A percentile compares a stretch with the other conserved stretches of the same genome.
phyloP scores from a whole-genome alignment of 2,888 invertebrate species.

The Diaphora mendica region DNA sequence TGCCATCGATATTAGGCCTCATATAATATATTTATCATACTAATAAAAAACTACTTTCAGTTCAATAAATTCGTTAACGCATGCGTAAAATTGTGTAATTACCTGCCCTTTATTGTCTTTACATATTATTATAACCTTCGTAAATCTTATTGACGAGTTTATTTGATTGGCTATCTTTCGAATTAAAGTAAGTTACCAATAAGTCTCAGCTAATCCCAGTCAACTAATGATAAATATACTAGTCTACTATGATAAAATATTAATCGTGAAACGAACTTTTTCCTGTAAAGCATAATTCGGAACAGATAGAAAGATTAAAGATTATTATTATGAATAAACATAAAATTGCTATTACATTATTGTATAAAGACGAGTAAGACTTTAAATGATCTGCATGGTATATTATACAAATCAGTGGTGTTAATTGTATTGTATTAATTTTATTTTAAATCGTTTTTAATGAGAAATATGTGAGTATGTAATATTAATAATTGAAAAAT shows the following conservation, averaged over 20 bases:
- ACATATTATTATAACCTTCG: not conserved
- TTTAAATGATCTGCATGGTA: too few species aligned
- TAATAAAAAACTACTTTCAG: not conserved
- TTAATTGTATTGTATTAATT: too few species aligned
- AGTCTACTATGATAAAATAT: too few species aligned
- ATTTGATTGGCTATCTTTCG: not conserved
- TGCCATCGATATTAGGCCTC: not conserved
- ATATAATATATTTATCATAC: not conserved
- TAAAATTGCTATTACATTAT: too few species aligned
- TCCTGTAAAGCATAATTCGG: too few species aligned
- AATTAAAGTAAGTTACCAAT: not conserved
- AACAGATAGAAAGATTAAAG: too few species aligned
- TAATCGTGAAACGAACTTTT: not conserved
- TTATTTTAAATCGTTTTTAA: too few species aligned
- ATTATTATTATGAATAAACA: too few species aligned
- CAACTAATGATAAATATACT: too few species aligned
- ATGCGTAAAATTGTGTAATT: not conserved
- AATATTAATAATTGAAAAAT: not conserved
- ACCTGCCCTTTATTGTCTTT: not conserved
- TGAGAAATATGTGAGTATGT: too few species aligned
- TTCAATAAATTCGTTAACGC: not conserved
- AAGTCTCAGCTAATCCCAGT: not conserved
- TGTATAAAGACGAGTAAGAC: too few species aligned
- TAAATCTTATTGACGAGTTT: not conserved
- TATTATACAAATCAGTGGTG: too few species aligned